These are phyloP conservation scores for Crotophaga sulcirostris DNA, from an alignment of 2,113 vertebrate genomes.

Conservation along the genomic window DNA sequence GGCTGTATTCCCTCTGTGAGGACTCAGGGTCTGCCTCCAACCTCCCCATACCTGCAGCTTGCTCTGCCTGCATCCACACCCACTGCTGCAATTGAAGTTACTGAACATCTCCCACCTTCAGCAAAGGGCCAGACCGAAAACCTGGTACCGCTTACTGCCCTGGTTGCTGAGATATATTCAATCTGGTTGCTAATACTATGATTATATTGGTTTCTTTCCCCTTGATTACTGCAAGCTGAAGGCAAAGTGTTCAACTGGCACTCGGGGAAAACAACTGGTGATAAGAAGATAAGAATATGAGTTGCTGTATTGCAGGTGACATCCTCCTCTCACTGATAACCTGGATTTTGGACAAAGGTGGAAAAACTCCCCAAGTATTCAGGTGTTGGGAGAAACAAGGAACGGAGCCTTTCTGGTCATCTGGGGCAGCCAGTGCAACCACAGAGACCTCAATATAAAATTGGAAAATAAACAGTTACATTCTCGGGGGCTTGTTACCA, in stretches of 20 bases:
- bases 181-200: not conserved
- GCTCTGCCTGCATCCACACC: not conserved
- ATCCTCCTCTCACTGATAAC: not conserved
- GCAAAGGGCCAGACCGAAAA: not conserved
- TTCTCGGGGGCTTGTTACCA: not conserved
- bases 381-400: not conserved
- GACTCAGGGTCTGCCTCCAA: not conserved
- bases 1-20: fast-evolving
- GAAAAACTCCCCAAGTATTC: not conserved
- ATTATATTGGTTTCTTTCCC: not conserved
- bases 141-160: not conserved
- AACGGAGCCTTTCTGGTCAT: not conserved
- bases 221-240: not conserved
- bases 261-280: not conserved
- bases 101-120: not conserved
- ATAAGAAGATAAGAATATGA: not conserved
- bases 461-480: not conserved
- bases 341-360: not conserved
- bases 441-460: not conserved
- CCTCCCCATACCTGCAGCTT: not conserved
- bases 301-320: fast-evolving
- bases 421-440: not conserved
- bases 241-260: not conserved
- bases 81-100: not conserved
- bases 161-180: not conserved